Evolutionary conservation across 2,797 vertebrate genomes (phyloP).

Genomic region (Miichthys miiuy): DNA sequence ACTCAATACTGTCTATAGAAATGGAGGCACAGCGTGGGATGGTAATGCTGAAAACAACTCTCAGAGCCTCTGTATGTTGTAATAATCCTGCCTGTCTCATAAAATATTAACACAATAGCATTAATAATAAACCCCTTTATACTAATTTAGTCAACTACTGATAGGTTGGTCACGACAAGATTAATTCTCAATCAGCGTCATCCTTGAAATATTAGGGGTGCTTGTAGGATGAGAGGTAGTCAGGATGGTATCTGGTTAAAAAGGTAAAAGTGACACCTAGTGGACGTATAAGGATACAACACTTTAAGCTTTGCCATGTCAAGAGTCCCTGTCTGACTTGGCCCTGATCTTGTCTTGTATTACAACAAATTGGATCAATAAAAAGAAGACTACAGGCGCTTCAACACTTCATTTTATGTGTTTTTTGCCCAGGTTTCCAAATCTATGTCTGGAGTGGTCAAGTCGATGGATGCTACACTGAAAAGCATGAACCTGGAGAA

Average conservation of each 20-base stretch:
- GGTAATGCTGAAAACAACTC: constrained; percentile 17
- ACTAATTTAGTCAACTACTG: constrained; percentile 10
- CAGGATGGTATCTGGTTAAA: constrained; percentile 20
- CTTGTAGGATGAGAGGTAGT: constrained; percentile 9
- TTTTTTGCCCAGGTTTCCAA: constrained; percentile 87
- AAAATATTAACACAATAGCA: constrained; percentile 12
- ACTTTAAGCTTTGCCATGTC: neutral
- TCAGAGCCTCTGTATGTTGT: neutral
- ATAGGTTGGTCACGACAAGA: constrained; percentile 29
- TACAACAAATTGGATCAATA: neutral
- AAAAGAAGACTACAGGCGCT: neutral
- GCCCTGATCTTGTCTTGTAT: neutral
- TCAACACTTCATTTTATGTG: neutral
- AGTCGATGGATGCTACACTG: constrained; percentile 92
- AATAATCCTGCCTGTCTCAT: constrained; percentile 11
- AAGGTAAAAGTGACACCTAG: constrained; percentile 77
- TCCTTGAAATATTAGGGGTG: constrained; percentile 7
- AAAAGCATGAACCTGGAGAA: constrained; percentile 97
- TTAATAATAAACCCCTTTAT: constrained; percentile 21
- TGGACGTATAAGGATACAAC: constrained; percentile 52
- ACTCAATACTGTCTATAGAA: constrained; percentile 44
- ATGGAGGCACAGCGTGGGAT: constrained; percentile 20
- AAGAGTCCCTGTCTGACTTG: neutral
- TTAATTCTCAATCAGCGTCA: constrained; percentile 15
- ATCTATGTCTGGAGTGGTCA: constrained; percentile 95